phyloP scores from a whole-genome alignment of 2,888 invertebrate species.

The Oscheius sp. region DNA sequence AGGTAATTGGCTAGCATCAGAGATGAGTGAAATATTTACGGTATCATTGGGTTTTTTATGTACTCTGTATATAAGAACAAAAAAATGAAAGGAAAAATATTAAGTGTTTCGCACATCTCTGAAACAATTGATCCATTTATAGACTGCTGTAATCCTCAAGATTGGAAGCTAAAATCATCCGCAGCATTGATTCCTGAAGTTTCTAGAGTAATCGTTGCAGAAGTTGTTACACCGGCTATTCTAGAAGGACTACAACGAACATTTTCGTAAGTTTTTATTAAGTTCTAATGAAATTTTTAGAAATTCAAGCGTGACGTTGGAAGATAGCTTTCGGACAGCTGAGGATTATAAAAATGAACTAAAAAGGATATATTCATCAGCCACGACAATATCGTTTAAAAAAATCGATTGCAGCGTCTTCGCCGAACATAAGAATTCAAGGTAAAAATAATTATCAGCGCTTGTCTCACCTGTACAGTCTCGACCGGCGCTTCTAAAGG shows the following conservation, averaged over 20 bases:
- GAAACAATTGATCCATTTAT: too few relatives aligned
- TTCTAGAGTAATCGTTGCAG: constrained; percentile 25
- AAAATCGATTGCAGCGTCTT: background rate
- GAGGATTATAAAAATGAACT: constrained; percentile 8
- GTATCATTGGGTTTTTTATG: too few relatives aligned
- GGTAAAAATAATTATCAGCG: too few relatives aligned
- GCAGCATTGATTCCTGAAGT: constrained; percentile 30
- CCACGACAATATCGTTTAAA: background rate
- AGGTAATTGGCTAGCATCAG: too few relatives aligned
- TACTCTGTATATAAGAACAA: too few relatives aligned
- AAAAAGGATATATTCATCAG: background rate
- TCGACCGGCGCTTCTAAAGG: too few relatives aligned
- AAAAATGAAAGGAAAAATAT: background rate
- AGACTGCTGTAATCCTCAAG: constrained; percentile 21
- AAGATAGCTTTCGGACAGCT: background rate
- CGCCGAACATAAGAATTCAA: too few relatives aligned
- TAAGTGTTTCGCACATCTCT: too few relatives aligned
- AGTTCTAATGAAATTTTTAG: background rate
- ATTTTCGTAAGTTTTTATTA: background rate
- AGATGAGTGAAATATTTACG: background rate
- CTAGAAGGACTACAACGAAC: background rate
- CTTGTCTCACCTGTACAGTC: too few relatives aligned
- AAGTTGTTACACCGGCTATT: background rate
- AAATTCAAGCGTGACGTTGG: background rate
- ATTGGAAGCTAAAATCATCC: constrained; percentile 5